Evolutionary conservation across 2,797 vertebrate species (phyloP).

Genomic region (Epinephelus awoara): DNA sequence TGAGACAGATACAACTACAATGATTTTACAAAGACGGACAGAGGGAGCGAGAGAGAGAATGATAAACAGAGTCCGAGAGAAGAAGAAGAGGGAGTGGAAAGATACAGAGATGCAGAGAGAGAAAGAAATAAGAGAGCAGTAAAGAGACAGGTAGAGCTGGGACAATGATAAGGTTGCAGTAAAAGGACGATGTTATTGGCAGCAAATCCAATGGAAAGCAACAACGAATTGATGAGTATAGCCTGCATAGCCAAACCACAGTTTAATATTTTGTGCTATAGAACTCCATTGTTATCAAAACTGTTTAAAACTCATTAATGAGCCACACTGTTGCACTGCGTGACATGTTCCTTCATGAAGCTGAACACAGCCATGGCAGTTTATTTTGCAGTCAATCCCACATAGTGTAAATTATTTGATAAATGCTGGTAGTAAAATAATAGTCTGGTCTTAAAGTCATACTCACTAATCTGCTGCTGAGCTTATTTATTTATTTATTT

Average conservation of each 20-base stretch:
- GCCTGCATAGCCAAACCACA: neutral
- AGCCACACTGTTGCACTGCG: too few species aligned
- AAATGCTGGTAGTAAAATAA: constrained; percentile 1
- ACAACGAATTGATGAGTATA: neutral
- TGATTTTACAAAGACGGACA: constrained; percentile 49
- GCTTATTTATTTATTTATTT: constrained; percentile 9
- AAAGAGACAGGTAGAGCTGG: neutral
- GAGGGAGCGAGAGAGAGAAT: neutral
- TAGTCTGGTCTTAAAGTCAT: neutral
- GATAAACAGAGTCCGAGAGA: neutral
- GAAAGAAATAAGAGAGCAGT: neutral
- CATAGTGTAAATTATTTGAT: neutral
- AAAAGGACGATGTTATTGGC: neutral
- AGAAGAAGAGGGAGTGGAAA: neutral
- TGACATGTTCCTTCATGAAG: neutral
- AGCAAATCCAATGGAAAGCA: neutral
- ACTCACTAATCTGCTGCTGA: neutral
- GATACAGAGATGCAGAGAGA: neutral
- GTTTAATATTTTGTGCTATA: neutral
- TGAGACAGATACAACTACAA: constrained; percentile 61
- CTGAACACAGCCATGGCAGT: neutral
- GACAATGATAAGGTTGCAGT: constrained; percentile 8
- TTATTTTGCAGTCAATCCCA: neutral
- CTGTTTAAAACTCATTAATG: too few species aligned
- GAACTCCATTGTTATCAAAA: neutral